Evolutionary conservation across 2,113 vertebrate species (phyloP), one percentile per base, ranked within the genome.

Genomic region (Indri indri): DNA sequence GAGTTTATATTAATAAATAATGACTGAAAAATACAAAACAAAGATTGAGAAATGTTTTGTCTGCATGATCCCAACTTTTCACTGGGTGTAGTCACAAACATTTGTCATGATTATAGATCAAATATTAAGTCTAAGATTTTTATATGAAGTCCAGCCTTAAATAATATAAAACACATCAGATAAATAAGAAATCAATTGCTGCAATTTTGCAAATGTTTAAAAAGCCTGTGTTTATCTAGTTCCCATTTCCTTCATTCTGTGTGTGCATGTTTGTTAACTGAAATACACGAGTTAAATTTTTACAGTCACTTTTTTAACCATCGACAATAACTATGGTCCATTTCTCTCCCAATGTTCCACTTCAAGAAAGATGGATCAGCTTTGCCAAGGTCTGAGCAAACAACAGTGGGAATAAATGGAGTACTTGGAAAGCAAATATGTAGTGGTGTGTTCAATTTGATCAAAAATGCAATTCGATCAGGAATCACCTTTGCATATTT

Each of bases 401-500:
- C 50, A 85, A 6, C 2, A n/a, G 50, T 18, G 14, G 59, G 70
- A 76, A 25, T 16, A 71, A 90, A 66, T 13, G 66, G n/a, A 92
- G 7, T 87, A 8, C 63, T 59, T 65, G 30, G 1, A n/a, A 71
- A 17, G 76, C 40, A 95, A 11, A 96, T 0, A 0, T 20, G 47
- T 27, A 76, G 8, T 79, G 88, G 79, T 66, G 42, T 74, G 32
- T 90, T 12, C 3, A 10, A 6, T 42, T 47, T 90, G 77, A 89
- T 54, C n/a, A n/a, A n/a, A n/a, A n/a, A n/a, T n/a, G n/a, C n/a
- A n/a, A n/a, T n/a, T n/a, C n/a, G n/a, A n/a, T n/a, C n/a, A n/a
- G 27, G 59, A 54, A 95, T 92, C 20, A 37, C 74, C 30, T 92
- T 83, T 50, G 27, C 88, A 54, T 74, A 81, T 63, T 52, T 97